Evolutionary conservation across 2,888 invertebrate genomes (phyloP), one percentile per base, ranked within the genome.

Genomic region (Pyrgus malvae): DNA sequence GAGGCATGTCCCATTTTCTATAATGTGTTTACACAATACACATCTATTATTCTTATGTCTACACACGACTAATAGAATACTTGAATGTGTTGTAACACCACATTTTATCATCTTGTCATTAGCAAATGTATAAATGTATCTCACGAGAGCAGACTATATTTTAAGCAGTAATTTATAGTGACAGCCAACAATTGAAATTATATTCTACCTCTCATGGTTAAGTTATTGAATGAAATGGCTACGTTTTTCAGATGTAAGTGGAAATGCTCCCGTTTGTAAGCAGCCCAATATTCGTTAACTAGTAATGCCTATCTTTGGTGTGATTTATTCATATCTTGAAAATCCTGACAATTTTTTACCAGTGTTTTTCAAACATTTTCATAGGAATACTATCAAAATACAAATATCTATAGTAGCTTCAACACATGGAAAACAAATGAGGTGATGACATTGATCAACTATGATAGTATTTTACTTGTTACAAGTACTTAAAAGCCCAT

Each of bases 221-320:
- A 23, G 17, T 1, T 14, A 21, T 14, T 42, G 27, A 11, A 29
- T 16, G 12, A 17, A 37, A 12, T 33, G 49, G 58, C 59, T 59
- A 61, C 48, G 60, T 61, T 58, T 56, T 45, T 60, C 33, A 37
- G 31, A 44, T 57, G 51, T 58, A 44, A 58, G 49, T 57, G 57
- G 65, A 68, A 67, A 65, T 57, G 67, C 69, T 60, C 57, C 57
- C 64, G 65, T 69, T 67, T 72, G 65, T 70, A 72, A 74, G 70
- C 72, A 68, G 69, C 65, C 68, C 51, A 55, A 11, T 55, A 58
- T 68, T 76, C 76, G 76, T 73, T 76, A 63, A 69, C 76, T 78
- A 76, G 75, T 77, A 78, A 76, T 74, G 69, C 68, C 60, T 23
- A 27, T 40, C 35, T 45, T 37, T 29, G 37, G 21, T 41, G 40